Conservation (phyloP, 1,140 invertebrate genomes). For the Hylaeus anthracinus region DNA sequence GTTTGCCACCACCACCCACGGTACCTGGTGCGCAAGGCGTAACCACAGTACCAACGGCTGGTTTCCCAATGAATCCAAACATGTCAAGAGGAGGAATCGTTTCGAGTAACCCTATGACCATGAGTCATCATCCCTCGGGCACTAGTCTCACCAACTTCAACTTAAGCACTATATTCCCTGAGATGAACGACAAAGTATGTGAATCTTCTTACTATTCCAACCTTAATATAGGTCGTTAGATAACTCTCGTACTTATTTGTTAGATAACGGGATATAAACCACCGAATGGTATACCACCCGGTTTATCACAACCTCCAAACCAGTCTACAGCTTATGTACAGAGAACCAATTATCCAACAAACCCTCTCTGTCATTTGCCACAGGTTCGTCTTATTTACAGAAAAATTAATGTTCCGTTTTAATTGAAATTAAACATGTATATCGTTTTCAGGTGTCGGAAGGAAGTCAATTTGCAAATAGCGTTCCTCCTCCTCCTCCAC, state of each 20-base stretch:
- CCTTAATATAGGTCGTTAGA: no score
- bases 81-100: constrained; percentile 58
- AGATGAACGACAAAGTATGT: constrained; percentile 85
- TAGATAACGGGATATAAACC: constrained; percentile 77
- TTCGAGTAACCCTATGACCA: constrained; percentile 69
- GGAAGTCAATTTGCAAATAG: constrained; percentile 69
- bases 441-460: constrained; percentile 66
- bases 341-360: constrained; percentile 72
- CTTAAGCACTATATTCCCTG: constrained; percentile 86
- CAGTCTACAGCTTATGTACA: constrained; percentile 74
- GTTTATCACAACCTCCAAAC: constrained; percentile 73
- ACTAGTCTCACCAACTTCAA: constrained; percentile 86
- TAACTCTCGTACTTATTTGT: constrained; percentile 14
- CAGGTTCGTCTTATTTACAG: constrained; percentile 61
- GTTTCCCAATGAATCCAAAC: constrained; percentile 63
- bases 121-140: constrained; percentile 77
- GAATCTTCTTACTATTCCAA: not conserved
- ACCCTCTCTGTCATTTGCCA: constrained; percentile 75
- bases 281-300: constrained; percentile 72
- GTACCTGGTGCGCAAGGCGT: constrained; percentile 61
- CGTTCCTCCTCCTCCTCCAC: constrained; percentile 65
- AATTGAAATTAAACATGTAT: not conserved
- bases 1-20: constrained; percentile 66
- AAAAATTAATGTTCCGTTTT: not conserved
- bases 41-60: constrained; percentile 50